Conservation (phyloP, 2,797 vertebrate genomes). For the Psittacula echo region DNA sequence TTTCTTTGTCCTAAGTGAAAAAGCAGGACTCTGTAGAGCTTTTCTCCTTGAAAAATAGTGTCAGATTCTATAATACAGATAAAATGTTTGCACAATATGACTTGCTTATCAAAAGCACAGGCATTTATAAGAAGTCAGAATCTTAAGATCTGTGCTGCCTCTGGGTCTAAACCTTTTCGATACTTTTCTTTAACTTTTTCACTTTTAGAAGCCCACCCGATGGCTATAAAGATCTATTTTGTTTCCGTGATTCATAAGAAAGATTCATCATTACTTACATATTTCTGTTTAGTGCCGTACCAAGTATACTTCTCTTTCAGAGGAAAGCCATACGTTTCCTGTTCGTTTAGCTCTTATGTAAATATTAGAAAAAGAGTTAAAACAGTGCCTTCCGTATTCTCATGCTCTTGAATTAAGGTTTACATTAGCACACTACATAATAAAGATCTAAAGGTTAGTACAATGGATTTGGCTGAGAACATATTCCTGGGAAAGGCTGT, state of each 20-base stretch:
- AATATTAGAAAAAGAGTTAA: background rate
- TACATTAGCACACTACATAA: background rate
- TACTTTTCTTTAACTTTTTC: constrained; percentile 19
- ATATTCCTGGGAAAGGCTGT: background rate
- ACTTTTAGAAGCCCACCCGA: background rate
- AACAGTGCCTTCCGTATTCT: background rate
- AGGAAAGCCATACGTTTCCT: background rate
- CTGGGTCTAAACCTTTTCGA: constrained; percentile 22
- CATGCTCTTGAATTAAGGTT: background rate
- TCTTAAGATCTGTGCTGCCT: constrained; percentile 15
- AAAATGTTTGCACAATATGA: constrained; percentile 50
- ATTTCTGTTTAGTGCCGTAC: background rate
- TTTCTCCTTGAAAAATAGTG: constrained; percentile 15
- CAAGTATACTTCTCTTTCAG: background rate
- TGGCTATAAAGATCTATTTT: background rate
- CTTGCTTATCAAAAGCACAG: constrained; percentile 46
- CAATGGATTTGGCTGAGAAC: background rate
- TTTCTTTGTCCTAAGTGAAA: background rate
- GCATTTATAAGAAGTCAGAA: constrained; percentile 30
- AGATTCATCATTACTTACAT: background rate
- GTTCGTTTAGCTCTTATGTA: background rate
- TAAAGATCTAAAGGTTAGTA: background rate
- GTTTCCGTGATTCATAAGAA: background rate
- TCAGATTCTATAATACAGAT: constrained; percentile 32
- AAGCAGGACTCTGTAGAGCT: background rate